Conservation (phyloP, 1,140 invertebrate species). For the Choristoneura fumiferana region DNA sequence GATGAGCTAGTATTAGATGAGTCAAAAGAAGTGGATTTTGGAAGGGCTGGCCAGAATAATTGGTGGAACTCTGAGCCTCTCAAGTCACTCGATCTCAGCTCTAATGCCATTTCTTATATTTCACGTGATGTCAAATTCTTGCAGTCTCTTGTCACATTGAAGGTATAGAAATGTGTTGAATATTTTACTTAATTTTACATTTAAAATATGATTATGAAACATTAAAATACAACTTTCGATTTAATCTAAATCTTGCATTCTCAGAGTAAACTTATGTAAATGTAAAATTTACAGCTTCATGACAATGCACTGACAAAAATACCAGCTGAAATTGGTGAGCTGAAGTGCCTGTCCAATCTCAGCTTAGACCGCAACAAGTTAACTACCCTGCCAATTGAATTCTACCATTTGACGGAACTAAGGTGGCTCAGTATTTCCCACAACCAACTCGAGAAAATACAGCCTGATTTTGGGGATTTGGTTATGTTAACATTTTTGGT, state of each 20-base stretch:
- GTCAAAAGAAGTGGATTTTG: slow-evolving; percentile 83
- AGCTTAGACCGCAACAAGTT: slow-evolving; percentile 91
- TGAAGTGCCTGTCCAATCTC: slow-evolving; percentile 86
- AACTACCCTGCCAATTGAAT: slow-evolving; percentile 79
- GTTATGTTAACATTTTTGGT: slow-evolving; percentile 83
- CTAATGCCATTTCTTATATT: slow-evolving; percentile 84
- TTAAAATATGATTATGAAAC: too few species aligned
- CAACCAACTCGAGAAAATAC: slow-evolving; percentile 81
- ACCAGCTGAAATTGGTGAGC: slow-evolving; percentile 87
- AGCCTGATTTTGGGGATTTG: slow-evolving; percentile 84
- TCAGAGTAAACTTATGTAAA: not conserved
- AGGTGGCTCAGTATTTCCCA: slow-evolving; percentile 84
- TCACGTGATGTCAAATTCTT: slow-evolving; percentile 85
- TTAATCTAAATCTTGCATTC: not conserved
- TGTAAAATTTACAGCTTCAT: slow-evolving; percentile 81
- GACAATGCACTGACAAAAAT: slow-evolving; percentile 87
- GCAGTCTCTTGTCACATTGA: slow-evolving; percentile 81
- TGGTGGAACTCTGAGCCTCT: slow-evolving; percentile 94
- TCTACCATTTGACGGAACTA: slow-evolving; percentile 84
- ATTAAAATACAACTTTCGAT: too few species aligned
- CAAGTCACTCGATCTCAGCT: slow-evolving; percentile 89
- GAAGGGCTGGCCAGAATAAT: slow-evolving; percentile 80
- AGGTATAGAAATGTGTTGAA: slow-evolving; percentile 47
- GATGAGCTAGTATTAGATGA: slow-evolving; percentile 84
- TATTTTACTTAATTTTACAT: slow-evolving; percentile 1